Base-by-base conservation (phyloP, 2,888 invertebrate genomes). In the Xestoiulus laeticollis region DNA sequence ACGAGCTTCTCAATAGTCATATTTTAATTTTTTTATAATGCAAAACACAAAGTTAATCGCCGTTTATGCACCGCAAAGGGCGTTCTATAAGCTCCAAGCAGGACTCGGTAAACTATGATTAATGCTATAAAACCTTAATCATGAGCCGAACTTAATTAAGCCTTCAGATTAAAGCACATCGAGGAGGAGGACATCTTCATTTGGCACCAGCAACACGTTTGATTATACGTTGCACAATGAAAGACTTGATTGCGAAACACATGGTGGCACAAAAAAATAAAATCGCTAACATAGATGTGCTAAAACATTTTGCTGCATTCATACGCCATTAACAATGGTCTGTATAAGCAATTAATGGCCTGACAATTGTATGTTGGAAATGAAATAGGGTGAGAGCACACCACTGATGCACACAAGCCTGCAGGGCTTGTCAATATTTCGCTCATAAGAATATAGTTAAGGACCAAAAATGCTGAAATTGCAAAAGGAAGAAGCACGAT, bases 291-390 rank as follows among this genome's bases (percentile, higher is more conserved):
- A 68, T 68, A 12, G 68, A 68, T 68, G 68, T 68, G 68, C 10
- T 68, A 68, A 68, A 68, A 68, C 68, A 68, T 26, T 68, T 68
- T 68, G n/a, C 12, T 12, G 68, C 68, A 68, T 68, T 68, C 68
- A 68, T 68, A 68, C 26, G 68, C 68, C 68, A 68, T 68, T 68
- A 68, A 68, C 68, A 68, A 26, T 26, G 26, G 68, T 14, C 59
- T 59, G 59, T n/a, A n/a, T 59, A 59, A n/a, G 59, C 12, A 22
- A 68, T 68, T 68, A 68, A 68, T 68, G 68, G 68, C 10, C 59
- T 68, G 19, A 59, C 68, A 68, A 26, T 26, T 22, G 22, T 26
- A 68, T 26, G 68, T n/a, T 68, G 26, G 22, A 68, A 68, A 26
- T 26, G 68, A 68, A 68, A 68, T 26, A 26, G 68, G 68, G 0